Conservation (phyloP, 2,888 invertebrate species). For the Escarpia spicata region DNA sequence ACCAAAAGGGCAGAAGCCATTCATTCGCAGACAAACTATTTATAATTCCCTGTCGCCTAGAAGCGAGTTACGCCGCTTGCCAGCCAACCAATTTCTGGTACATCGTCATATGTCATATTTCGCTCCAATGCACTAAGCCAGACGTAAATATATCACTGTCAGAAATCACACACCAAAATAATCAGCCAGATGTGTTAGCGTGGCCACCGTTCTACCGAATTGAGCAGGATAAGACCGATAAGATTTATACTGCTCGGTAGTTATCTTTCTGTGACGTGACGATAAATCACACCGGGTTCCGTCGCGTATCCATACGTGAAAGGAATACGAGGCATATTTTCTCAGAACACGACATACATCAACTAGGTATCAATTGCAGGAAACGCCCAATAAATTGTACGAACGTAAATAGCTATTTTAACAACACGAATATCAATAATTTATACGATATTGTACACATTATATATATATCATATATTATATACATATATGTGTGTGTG, state of each 20-base stretch:
- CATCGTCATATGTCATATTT: constrained; percentile 4
- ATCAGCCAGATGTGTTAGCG: neutral
- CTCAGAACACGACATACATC: neutral
- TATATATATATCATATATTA: too few relatives aligned
- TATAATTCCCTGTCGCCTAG: neutral
- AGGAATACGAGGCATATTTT: neutral
- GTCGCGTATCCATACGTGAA: neutral
- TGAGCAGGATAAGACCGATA: neutral
- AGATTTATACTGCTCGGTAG: neutral
- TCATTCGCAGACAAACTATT: neutral
- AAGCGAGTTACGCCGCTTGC: neutral
- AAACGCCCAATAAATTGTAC: neutral
- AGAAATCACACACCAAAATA: neutral
- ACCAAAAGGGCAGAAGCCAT: neutral
- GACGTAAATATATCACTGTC: constrained; percentile 1
- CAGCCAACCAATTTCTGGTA: neutral
- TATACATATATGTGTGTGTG: too few relatives aligned
- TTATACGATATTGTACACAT: too few relatives aligned
- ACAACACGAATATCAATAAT: too few relatives aligned
- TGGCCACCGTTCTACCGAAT: neutral
- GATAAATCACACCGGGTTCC: neutral
- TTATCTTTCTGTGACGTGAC: neutral
- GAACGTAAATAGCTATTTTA: neutral
- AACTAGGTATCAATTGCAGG: neutral
- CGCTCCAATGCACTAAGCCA: neutral